Evolutionary conservation across 2,113 vertebrate species (phyloP).

Genomic region (Triplophysa tibetana): DNA sequence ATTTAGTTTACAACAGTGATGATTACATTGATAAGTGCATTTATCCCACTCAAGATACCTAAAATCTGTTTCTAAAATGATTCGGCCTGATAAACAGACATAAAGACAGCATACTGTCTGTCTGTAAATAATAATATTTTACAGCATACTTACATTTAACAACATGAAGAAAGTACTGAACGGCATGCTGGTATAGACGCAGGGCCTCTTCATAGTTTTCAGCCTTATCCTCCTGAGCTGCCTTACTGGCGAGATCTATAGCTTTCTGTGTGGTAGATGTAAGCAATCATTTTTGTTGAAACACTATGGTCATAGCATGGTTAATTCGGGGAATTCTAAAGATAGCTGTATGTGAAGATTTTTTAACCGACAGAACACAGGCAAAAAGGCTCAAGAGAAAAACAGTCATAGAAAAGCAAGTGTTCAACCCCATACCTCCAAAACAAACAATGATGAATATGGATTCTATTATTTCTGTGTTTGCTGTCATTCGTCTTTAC

Average conservation of each 20-base stretch:
- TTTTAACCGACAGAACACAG: too few relatives aligned
- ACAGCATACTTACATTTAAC: slow-evolving; percentile 86
- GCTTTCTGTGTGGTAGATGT: slow-evolving; percentile 84
- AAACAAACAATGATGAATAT: too few relatives aligned
- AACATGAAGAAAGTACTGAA: slow-evolving; percentile 96
- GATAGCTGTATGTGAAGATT: too few relatives aligned
- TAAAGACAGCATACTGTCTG: too few relatives aligned
- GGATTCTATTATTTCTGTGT: too few relatives aligned
- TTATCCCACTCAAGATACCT: neutral
- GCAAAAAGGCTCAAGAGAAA: too few relatives aligned
- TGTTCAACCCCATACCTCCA: too few relatives aligned
- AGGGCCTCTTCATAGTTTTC: slow-evolving; percentile 94
- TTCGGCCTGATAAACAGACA: neutral
- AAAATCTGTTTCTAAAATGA: neutral
- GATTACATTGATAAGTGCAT: neutral
- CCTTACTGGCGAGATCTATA: slow-evolving; percentile 92
- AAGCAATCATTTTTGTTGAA: neutral
- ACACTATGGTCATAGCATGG: neutral
- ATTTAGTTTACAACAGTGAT: neutral
- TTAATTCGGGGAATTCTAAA: neutral
- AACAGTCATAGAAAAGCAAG: too few relatives aligned
- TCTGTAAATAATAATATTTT: neutral
- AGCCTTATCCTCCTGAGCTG: slow-evolving; percentile 94
- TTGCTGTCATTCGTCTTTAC: neutral
- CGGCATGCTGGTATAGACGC: slow-evolving; percentile 87